These are phyloP conservation scores for Drosophila affinis DNA, from an alignment of 2,888 invertebrate genomes.

Conservation along the genomic window DNA sequence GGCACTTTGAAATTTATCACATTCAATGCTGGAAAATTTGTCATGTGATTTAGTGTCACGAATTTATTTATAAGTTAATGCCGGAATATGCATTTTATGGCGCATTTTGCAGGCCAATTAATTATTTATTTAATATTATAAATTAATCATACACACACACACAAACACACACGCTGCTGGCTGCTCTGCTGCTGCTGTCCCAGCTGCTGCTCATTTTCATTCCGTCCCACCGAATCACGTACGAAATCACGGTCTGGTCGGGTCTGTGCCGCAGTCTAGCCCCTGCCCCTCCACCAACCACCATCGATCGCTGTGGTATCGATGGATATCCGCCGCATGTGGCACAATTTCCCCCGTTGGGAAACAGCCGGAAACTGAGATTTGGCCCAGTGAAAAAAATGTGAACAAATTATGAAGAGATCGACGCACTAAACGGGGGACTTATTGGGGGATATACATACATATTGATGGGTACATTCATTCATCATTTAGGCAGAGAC, in stretches of 20 bases:
- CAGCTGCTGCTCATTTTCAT: not conserved
- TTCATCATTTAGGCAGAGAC: too few species aligned
- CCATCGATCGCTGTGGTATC: not conserved
- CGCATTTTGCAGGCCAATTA: constrained; percentile 39
- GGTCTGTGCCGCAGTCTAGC: constrained; percentile 22
- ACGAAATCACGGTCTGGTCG: constrained; percentile 18
- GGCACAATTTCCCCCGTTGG: not conserved
- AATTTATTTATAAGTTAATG: constrained; percentile 47
- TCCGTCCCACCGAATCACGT: constrained; percentile 20
- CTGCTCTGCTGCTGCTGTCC: not conserved
- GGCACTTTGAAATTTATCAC: constrained; percentile 53
- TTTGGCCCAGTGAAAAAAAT: too few species aligned
- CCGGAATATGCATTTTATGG: constrained; percentile 47
- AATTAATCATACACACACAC: constrained; percentile 27
- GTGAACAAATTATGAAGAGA: not conserved
- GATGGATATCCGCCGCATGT: not conserved
- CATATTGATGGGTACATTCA: too few species aligned
- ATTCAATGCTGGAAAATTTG: constrained; percentile 56
- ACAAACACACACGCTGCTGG: not conserved
- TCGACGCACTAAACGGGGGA: too few species aligned
- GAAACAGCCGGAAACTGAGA: not conserved
- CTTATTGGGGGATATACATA: too few species aligned
- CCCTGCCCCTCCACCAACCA: too few species aligned
- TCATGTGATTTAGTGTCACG: constrained; percentile 69
- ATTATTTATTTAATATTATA: constrained; percentile 41